A percentile compares a stretch with the other conserved stretches of the same genome.
Conservation (phyloP, 2,113 vertebrate species). For the Seriola aureovittata region DNA sequence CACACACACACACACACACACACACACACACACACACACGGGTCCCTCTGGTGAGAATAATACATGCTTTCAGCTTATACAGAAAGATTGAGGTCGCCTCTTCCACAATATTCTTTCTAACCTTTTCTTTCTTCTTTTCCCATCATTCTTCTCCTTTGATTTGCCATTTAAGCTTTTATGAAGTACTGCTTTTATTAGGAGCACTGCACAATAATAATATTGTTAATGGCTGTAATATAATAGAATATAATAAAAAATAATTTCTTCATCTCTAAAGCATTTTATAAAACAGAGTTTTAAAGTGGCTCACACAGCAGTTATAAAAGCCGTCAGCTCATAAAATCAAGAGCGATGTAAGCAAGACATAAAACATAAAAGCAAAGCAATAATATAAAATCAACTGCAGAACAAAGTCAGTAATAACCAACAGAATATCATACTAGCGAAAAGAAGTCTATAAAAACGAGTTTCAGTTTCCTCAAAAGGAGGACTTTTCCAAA, state of each 20-base stretch:
- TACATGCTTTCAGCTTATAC: constrained; percentile 34
- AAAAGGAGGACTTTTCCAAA: not conserved
- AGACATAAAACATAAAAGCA: constrained; percentile 37
- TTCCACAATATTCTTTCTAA: constrained; percentile 30
- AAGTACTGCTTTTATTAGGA: constrained; percentile 41
- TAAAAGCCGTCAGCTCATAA: constrained; percentile 27
- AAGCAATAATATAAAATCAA: constrained; percentile 21
- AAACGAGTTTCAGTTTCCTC: not conserved
- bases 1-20: constrained; percentile 19
- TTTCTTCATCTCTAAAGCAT: constrained; percentile 20
- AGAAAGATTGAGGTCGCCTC: constrained; percentile 41
- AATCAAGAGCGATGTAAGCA: constrained; percentile 14
- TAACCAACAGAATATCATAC: constrained; percentile 17
- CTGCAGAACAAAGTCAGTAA: constrained; percentile 2
- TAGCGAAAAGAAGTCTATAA: constrained; percentile 8
- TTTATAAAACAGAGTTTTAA: constrained; percentile 15
- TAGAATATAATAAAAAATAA: constrained; percentile 21
- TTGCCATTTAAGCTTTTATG: constrained; percentile 32
- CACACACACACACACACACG: not conserved
- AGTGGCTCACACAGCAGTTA: constrained; percentile 24
- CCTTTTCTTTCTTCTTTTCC: constrained; percentile 12
- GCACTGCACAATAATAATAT: constrained; percentile 30
- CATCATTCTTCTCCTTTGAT: constrained; percentile 23
- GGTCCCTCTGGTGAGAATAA: constrained; percentile 40
- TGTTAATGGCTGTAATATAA: constrained; percentile 44